A percentile compares a stretch with the other conserved stretches of the same genome.
Evolutionary conservation across 2,113 vertebrate genomes (phyloP).

Genomic region (Egretta garzetta): DNA sequence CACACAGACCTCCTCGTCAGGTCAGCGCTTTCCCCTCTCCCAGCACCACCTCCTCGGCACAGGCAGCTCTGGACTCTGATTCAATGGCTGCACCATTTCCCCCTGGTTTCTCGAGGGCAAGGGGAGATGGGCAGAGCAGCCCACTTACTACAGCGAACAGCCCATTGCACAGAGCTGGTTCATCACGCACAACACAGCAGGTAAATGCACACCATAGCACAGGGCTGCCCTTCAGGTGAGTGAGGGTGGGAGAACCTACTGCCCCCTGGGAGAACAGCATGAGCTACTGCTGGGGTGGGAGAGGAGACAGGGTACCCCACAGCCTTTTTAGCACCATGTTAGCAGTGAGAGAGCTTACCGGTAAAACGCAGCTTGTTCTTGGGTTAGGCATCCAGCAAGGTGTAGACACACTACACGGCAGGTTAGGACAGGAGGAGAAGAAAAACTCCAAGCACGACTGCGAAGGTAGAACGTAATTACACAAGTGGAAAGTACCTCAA

Average conservation of each 20-base stretch:
- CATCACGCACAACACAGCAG: background rate
- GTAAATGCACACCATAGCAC: fast-evolving
- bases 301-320: background rate
- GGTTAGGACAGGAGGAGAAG: background rate
- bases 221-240: background rate
- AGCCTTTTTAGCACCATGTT: background rate
- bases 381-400: background rate
- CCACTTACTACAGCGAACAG: background rate
- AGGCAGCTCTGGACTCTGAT: background rate
- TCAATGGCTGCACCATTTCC: background rate
- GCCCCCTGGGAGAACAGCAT: background rate
- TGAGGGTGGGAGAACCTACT: background rate
- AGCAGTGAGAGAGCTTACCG: background rate
- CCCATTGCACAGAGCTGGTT: background rate
- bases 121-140: background rate
- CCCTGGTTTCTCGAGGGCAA: background rate
- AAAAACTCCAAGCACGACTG: background rate
- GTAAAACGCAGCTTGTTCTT: background rate
- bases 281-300: background rate
- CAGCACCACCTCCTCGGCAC: background rate
- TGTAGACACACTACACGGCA: fast-evolving
- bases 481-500: background rate
- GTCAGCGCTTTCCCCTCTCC: background rate
- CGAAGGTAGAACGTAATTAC: background rate
- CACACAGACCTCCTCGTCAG: too few relatives aligned